phyloP scores from a whole-genome alignment of 2,888 invertebrate genomes.

The Amiota minor region DNA sequence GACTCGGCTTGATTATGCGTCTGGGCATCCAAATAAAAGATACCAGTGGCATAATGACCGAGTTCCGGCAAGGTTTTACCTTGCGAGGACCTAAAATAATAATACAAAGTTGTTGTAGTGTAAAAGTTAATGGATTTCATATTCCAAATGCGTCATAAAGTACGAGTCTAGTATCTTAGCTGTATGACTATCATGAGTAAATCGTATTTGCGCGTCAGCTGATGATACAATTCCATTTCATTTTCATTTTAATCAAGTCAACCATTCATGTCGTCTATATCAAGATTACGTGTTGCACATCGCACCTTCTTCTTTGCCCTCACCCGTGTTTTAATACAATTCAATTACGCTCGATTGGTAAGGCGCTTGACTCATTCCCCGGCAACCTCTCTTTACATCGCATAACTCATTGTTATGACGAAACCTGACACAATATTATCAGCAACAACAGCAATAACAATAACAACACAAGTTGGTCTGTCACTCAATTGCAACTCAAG shows the following conservation, averaged over 20 bases:
- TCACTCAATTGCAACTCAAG: conserved; percentile 7
- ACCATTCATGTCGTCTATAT: neutral
- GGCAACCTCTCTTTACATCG: neutral
- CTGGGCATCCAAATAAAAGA: conserved; percentile 91
- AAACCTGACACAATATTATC: conserved; percentile 6
- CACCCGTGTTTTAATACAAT: conserved; percentile 10
- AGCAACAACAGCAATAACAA: neutral
- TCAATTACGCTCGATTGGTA: conserved; percentile 7
- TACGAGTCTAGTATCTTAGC: no score
- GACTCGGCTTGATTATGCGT: conserved; percentile 86
- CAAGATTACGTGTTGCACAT: neutral
- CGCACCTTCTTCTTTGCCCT: neutral
- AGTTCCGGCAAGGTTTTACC: conserved; percentile 88
- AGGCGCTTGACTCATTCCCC: neutral
- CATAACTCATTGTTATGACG: conserved; percentile 3
- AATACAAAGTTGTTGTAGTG: conserved; percentile 9
- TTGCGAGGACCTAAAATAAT: conserved; percentile 80
- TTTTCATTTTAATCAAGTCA: conserved; percentile 2
- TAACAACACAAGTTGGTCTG: neutral
- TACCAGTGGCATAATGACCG: conserved; percentile 96
- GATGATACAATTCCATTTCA: neutral
- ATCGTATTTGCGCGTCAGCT: neutral
- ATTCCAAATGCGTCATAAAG: conserved; percentile 19
- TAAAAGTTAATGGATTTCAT: neutral
- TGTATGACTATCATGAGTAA: neutral